Evolutionary conservation across 2,888 invertebrate species (phyloP).

Genomic region (Aphidius colemani): DNA sequence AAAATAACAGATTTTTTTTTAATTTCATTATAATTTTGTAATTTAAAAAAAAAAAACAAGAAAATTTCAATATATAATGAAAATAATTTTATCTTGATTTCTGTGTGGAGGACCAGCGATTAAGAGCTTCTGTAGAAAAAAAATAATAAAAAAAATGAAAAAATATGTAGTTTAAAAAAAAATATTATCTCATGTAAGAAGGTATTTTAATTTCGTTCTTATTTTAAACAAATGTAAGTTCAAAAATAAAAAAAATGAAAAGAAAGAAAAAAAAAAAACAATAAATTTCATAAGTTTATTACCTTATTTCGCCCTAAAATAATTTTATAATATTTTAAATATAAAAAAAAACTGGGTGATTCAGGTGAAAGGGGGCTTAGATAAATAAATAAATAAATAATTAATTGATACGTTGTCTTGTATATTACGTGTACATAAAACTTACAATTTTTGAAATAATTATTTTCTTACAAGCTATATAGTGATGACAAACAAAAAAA

Average conservation of each 20-base stretch:
- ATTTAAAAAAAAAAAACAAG: conserved; percentile 3
- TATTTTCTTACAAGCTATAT: conserved; percentile 58
- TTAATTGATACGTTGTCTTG: conserved; percentile 38
- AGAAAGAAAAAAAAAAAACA: conserved; percentile 1
- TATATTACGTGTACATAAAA: conserved; percentile 58
- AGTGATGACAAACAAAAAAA: conserved; percentile 42
- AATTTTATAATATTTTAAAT: conserved; percentile 1
- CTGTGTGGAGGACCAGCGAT: conserved; percentile 35
- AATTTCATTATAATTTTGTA: too few species aligned
- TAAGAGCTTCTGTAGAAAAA: conserved; percentile 35
- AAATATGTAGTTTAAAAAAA: conserved; percentile 12
- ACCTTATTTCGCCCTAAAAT: background rate
- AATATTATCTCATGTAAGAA: conserved; percentile 28
- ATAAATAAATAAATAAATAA: conserved; percentile 29
- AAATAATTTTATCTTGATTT: conserved; percentile 34
- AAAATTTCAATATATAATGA: conserved; percentile 14
- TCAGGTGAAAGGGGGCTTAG: conserved; percentile 25
- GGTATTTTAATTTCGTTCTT: conserved; percentile 19
- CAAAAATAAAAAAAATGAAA: background rate
- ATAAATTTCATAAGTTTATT: conserved; percentile 1
- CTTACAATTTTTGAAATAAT: conserved; percentile 53
- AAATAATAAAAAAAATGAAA: conserved; percentile 17
- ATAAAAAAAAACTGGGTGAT: conserved; percentile 19
- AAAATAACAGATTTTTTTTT: conserved; percentile 10
- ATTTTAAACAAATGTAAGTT: conserved; percentile 22